Evolutionary conservation across 2,888 invertebrate genomes (phyloP).

Genomic region (Nephrotoma flavescens): DNA sequence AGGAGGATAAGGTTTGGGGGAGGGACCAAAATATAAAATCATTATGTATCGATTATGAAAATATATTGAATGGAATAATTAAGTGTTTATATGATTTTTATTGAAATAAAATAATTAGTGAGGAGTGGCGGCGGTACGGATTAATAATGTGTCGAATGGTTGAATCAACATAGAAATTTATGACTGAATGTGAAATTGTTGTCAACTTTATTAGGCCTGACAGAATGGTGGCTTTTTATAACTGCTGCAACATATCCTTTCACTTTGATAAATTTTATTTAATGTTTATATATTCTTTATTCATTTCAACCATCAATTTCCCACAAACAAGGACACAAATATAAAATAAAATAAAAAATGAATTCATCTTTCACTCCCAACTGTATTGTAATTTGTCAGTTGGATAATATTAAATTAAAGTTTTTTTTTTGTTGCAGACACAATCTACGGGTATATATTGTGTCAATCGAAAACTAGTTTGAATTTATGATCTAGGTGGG

Average conservation of each 20-base stretch:
- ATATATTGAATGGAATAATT: not conserved
- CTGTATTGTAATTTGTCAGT: not conserved
- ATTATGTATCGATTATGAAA: not conserved
- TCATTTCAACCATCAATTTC: not conserved
- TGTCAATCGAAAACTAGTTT: not conserved
- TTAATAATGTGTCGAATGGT: not conserved
- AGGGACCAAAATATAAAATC: not conserved
- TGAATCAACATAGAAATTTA: not conserved
- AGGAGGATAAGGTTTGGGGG: not conserved
- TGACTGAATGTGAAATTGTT: not conserved
- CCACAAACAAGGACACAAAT: not conserved
- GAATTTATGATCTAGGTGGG: not conserved
- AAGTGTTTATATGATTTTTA: not conserved
- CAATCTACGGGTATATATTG: not conserved
- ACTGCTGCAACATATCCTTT: not conserved
- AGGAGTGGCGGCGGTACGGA: not conserved
- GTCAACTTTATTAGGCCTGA: not conserved
- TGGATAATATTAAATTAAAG: not conserved
- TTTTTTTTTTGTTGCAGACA: not conserved
- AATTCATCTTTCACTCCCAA: not conserved
- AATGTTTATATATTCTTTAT: not conserved
- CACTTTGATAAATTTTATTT: not conserved
- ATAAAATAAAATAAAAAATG: not conserved
- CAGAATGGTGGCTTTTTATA: not conserved
- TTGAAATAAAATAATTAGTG: not conserved